These are phyloP conservation scores for Euplexia lucipara DNA, from an alignment of 2,888 invertebrate genomes.

Conservation along the genomic window DNA sequence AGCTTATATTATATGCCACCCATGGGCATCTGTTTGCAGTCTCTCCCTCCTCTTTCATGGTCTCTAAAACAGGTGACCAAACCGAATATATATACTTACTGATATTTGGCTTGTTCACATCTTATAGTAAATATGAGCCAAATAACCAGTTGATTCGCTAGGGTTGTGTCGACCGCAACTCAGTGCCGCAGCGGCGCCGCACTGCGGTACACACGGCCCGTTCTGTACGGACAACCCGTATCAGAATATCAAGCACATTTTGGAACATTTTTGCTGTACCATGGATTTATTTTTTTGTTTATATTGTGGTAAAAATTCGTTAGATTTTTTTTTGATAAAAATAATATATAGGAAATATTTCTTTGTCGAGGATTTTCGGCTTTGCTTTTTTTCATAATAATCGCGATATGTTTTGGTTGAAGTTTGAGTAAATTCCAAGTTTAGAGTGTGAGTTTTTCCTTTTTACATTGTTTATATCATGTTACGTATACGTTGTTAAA, in stretches of 20 bases:
- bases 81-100: no score
- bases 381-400: no score
- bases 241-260: constrained; percentile 22
- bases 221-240: constrained; percentile 57
- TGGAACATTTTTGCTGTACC: not conserved
- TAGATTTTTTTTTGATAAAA: not conserved
- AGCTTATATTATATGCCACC: no score
- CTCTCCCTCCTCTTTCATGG: not conserved
- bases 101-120: no score
- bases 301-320: not conserved
- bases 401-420: not conserved
- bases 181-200: constrained; percentile 82
- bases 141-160: constrained; percentile 55
- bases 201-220: constrained; percentile 79
- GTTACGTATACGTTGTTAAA: not conserved
- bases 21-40: no score
- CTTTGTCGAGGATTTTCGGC: no score
- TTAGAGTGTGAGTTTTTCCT: no score
- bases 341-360: not conserved
- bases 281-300: not conserved
- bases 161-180: constrained; percentile 65
- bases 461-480: not conserved
- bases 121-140: constrained; percentile 36
- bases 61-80: not conserved
- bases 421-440: not conserved